Evolutionary conservation across 2,888 invertebrate genomes (phyloP).

Genomic region (Temnothorax unifasciatus): DNA sequence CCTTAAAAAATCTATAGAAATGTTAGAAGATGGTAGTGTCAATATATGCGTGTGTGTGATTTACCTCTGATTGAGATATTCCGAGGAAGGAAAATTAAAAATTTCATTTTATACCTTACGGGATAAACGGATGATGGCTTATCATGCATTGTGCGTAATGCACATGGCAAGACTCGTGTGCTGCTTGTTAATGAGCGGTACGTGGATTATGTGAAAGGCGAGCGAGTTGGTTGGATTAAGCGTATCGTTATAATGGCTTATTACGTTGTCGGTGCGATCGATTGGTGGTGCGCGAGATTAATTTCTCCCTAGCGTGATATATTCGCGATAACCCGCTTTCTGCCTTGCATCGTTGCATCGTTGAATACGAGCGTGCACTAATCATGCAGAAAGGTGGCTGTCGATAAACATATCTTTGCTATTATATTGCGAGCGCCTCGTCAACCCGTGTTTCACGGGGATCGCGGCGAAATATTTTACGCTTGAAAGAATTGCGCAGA

Average conservation of each 20-base stretch:
- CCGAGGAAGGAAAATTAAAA: not conserved
- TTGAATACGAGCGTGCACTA: slow-evolving; percentile 46
- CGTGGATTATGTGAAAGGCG: slow-evolving; percentile 24
- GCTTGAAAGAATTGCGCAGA: not conserved
- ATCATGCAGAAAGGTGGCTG: slow-evolving; percentile 53
- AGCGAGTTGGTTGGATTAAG: slow-evolving; percentile 66
- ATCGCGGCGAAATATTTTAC: not conserved
- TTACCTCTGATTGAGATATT: not conserved
- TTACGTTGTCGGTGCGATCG: slow-evolving; percentile 67
- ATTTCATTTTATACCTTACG: not conserved
- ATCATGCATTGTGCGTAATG: slow-evolving; percentile 22
- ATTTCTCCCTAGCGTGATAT: slow-evolving; percentile 59
- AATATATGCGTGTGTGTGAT: not conserved
- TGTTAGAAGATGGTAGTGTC: not conserved
- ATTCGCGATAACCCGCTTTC: slow-evolving; percentile 47
- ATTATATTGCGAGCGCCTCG: not conserved
- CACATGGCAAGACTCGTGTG: slow-evolving; percentile 60
- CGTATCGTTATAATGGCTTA: slow-evolving; percentile 76
- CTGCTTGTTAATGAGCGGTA: slow-evolving; percentile 71
- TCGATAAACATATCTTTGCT: slow-evolving; percentile 45
- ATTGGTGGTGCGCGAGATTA: slow-evolving; percentile 68
- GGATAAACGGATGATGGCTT: not conserved
- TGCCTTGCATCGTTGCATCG: slow-evolving; percentile 22
- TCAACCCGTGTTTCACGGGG: not conserved
- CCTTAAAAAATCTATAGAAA: not conserved